Conservation (phyloP, 1,140 invertebrate species). For the Rhagoletis pomonella region DNA sequence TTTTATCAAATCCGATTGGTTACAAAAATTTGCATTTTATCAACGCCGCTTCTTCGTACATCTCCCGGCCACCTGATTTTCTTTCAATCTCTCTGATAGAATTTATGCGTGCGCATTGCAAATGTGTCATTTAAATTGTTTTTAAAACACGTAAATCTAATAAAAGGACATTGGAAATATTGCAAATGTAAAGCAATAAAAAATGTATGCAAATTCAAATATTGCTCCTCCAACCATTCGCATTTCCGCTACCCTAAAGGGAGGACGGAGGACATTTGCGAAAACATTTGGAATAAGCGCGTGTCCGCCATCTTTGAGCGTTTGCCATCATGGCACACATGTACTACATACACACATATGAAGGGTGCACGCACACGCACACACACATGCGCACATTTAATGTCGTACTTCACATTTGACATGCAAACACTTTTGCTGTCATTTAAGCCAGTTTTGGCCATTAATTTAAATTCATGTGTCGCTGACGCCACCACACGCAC, state of each 20-base stretch:
- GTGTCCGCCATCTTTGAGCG: slow-evolving; percentile 19
- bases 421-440: slow-evolving; percentile 57
- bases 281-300: slow-evolving; percentile 25
- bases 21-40: not conserved
- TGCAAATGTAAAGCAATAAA: not conserved
- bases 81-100: not conserved
- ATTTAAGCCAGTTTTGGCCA: slow-evolving; percentile 56
- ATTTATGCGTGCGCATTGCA: slow-evolving; percentile 19
- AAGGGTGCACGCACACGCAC: not conserved
- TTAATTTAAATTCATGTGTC: slow-evolving; percentile 55
- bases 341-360: not conserved
- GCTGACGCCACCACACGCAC: not conserved
- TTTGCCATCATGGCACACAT: not conserved
- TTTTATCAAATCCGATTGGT: not conserved
- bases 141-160: slow-evolving; percentile 38
- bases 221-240: not conserved
- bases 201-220: slow-evolving; percentile 25
- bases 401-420: slow-evolving; percentile 52
- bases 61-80: not conserved
- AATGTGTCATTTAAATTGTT: slow-evolving; percentile 39
- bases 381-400: not conserved
- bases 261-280: not conserved
- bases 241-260: not conserved
- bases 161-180: not conserved
- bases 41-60: not conserved